Base-by-base conservation (phyloP, 2,113 vertebrate species). In the Argyrosomus japonicus region DNA sequence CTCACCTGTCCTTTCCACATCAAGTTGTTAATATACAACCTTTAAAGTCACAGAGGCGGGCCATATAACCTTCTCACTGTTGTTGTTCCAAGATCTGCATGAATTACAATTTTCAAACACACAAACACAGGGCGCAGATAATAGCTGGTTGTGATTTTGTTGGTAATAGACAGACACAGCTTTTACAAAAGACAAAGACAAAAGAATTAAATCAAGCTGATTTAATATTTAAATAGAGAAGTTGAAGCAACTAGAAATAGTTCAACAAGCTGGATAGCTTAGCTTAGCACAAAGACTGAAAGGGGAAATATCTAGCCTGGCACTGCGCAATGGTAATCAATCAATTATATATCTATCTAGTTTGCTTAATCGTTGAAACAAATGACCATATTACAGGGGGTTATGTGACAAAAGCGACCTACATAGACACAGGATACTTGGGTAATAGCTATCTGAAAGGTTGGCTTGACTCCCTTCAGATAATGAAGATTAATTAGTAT, bases 21-120 rank as follows among this genome's bases (percentile, higher is more conserved):
- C 17, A 58, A 12, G 32, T 45, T 79, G 94, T 95, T 95, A 95
- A 95, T 95, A 86, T 93, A 92, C 91, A 94, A 95, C 94, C 79
- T 86, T 78, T 77, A 79, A 54, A 87, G 81, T 83, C 68, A 76
- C 60, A 75, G 19, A 79, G 58, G 27, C 15, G 12, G 77, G 79
- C 17, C 77, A 77, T 88, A 87, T 77, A 91, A 85, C 74, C 36
- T 71, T 47, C 75, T 65, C 72, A 23, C 48, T 60, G 21, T 21
- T 78, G 50, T 48, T 17, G 56, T 56, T 54, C 61, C 65, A 61
- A 83, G 77, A 82, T 74, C 85, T 86, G 77, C 21, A 25, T 84
- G 68, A 90, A 68, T 82, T 70, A 85, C 53, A 21, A 68, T 6
- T 36, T 48, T 29, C 25, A 75, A 48, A 65, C 64, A 56, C 62